Evolutionary conservation across 2,888 invertebrate genomes (phyloP), one percentile per base, ranked within the genome.

Genomic region (Pimpla rufipes): DNA sequence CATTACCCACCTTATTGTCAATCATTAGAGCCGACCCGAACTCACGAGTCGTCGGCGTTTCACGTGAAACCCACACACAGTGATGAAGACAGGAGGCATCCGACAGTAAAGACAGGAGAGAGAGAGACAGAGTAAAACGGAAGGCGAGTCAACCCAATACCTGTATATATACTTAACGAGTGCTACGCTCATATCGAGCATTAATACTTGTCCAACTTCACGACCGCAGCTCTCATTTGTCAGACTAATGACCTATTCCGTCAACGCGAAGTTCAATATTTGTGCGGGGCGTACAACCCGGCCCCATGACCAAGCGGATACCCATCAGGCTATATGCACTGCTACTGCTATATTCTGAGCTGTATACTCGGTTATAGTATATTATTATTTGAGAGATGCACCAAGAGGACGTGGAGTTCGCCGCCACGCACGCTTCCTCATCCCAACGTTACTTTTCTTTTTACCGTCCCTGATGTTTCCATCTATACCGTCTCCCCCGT

Each of bases 161-260:
- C 59, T 74, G 73, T 47, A 71, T 55, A 55, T 52, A 62, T 57
- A 73, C 35, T 59, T 59, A 59, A 47, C 73, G 62, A 74, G 62
- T 62, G 35, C 16, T 35, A 47, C 16, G 29, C 29, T 45, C 59
- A 45, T 3, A 59, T 35, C 62, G 57, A 23, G 23, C 29, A 74
- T 74, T 59, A 74, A 74, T 74, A 62, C 62, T 74, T 74, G 73
- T 74, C 62, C 37, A 47, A 74, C 73, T 74, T 74, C 47, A 62
- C 37, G 73, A 74, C 62, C 62, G 62, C 73, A 59, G 35, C 62
- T 37, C 70, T 74, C 59, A 74, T 74, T 74, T 74, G 73, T 74
- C 73, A 74, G 62, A 74, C 73, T 74, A 74, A 74, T 62, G 73
- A 74, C 62, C 73, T 62, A 74, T 74, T 74, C 73, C 73, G 73